Conservation (phyloP, 2,797 vertebrate genomes). For the Mastacembelus armatus region DNA sequence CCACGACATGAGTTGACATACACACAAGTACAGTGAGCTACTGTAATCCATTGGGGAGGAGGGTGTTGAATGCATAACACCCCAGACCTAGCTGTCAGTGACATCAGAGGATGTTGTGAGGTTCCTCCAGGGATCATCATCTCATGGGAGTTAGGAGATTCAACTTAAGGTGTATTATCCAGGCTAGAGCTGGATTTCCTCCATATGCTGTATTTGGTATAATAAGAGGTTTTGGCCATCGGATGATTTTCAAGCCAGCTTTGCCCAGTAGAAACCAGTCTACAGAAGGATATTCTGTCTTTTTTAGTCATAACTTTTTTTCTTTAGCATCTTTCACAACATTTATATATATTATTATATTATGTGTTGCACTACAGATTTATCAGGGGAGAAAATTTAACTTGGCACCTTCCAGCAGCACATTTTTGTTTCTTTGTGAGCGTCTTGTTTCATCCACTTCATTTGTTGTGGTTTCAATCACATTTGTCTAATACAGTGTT, state of each 20-base stretch:
- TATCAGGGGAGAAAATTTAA: neutral
- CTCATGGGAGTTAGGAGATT: conserved; percentile 53
- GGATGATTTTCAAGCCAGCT: conserved; percentile 23
- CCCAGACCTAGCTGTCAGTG: conserved; percentile 47
- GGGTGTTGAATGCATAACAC: conserved; percentile 61
- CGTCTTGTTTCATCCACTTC: neutral
- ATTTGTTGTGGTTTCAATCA: conserved; percentile 8
- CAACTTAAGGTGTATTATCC: conserved; percentile 39
- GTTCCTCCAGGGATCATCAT: conserved; percentile 53
- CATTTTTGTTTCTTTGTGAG: neutral
- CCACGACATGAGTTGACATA: conserved; percentile 55
- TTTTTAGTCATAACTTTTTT: no score
- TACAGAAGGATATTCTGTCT: no score
- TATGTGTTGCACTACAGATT: neutral
- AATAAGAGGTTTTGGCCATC: conserved; percentile 14
- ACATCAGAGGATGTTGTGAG: conserved; percentile 68
- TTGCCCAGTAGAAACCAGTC: neutral
- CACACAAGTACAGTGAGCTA: conserved; percentile 36
- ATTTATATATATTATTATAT: no score
- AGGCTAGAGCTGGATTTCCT: conserved; percentile 25
- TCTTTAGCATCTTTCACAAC: neutral
- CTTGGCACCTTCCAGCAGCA: neutral
- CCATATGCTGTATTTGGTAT: conserved; percentile 9
- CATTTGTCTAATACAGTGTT: conserved; percentile 4
- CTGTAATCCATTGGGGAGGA: conserved; percentile 54